Evolutionary conservation across 2,888 invertebrate species (phyloP).

Genomic region (Heterodera filipjevi): DNA sequence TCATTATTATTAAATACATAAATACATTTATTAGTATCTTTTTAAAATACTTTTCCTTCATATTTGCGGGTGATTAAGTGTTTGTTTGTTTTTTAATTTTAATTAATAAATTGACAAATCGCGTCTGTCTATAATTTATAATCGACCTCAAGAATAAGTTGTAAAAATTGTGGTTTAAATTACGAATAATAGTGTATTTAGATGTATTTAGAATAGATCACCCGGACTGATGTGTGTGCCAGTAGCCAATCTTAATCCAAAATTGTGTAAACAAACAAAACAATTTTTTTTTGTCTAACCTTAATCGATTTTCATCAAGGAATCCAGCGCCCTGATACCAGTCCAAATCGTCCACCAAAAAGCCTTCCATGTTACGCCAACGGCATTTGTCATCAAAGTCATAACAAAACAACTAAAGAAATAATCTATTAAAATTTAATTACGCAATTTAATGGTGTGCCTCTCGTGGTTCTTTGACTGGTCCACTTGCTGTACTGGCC

Average conservation of each 20-base stretch:
- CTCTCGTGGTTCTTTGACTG: conserved; percentile 6
- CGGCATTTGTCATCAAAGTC: conserved; percentile 59
- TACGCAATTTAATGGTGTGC: background rate
- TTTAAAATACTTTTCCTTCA: no score
- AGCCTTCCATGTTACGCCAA: conserved; percentile 62
- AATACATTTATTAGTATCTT: no score
- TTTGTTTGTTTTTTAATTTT: no score
- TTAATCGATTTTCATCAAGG: conserved; percentile 52
- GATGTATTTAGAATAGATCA: conserved; percentile 26
- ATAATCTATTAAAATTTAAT: background rate
- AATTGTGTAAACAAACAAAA: background rate
- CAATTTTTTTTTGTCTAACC: conserved; percentile 30
- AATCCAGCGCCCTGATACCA: conserved; percentile 61
- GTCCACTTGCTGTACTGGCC: conserved; percentile 5
- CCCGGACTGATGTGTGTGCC: conserved; percentile 57
- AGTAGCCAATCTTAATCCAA: conserved; percentile 49
- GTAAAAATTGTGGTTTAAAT: no score
- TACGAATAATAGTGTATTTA: no score
- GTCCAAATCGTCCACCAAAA: conserved; percentile 61
- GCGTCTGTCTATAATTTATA: no score
- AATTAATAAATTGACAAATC: no score
- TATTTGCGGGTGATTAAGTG: no score
- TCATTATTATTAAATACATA: no score
- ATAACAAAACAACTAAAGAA: conserved; percentile 47
- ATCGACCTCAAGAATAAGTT: no score